Evolutionary conservation across 2,113 vertebrate genomes (phyloP).

Genomic region (Tachuris rubrigastra): DNA sequence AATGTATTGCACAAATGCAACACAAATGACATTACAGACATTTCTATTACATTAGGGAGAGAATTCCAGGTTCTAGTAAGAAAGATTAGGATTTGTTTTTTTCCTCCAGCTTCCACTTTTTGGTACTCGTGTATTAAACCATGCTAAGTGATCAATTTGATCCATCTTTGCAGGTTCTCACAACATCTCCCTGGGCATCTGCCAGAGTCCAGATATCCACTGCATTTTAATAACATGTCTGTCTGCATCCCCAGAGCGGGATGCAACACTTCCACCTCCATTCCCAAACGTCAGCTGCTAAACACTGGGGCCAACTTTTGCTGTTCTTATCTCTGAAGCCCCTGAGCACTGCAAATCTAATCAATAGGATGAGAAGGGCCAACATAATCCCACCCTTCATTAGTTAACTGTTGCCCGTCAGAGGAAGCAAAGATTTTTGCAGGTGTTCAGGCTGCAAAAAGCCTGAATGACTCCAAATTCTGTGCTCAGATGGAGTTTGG

Average conservation of each 20-base stretch:
- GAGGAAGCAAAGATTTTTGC: background rate
- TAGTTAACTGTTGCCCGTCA: background rate
- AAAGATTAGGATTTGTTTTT: background rate
- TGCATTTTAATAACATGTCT: background rate
- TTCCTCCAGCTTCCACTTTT: background rate
- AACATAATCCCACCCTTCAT: background rate
- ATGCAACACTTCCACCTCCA: fast-evolving
- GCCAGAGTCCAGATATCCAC: background rate
- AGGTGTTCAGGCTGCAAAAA: background rate
- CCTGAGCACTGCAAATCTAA: background rate
- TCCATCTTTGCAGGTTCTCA: background rate
- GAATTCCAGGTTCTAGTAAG: background rate
- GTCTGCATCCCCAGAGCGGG: background rate
- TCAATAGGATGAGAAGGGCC: background rate
- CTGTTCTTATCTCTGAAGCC: background rate
- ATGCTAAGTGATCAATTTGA: background rate
- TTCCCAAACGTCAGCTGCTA: background rate
- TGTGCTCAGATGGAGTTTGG: background rate
- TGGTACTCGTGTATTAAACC: background rate
- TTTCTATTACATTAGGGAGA: background rate
- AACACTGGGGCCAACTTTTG: background rate
- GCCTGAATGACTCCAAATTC: background rate
- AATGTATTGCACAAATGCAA: slow-evolving; percentile 26
- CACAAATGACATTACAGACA: slow-evolving; percentile 23
- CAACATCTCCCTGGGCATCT: background rate